Percentiles rank a stretch among this genome's conserved stretches.
phyloP scores from a whole-genome alignment of 2,888 invertebrate species.

The Drosophila yooni region DNA sequence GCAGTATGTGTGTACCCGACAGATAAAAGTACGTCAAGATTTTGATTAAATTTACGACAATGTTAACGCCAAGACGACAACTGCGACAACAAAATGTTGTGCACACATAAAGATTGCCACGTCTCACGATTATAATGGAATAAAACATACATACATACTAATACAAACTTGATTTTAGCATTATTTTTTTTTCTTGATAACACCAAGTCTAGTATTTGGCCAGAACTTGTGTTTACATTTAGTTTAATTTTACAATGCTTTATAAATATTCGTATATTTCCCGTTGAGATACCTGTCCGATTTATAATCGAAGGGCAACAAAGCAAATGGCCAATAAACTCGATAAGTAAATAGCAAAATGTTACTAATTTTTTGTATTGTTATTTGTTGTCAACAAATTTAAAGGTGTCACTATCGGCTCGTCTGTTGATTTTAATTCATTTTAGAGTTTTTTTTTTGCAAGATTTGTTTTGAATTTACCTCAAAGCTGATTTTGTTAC shows the following conservation, averaged over 20 bases:
- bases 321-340: not conserved
- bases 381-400: conserved; percentile 4
- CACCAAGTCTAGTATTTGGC: not conserved
- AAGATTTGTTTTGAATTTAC: conserved; percentile 57
- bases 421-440: conserved; percentile 9
- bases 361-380: conserved; percentile 56
- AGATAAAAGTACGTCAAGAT: conserved; percentile 52
- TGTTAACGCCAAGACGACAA: conserved; percentile 56
- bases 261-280: not conserved
- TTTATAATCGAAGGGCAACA: conserved; percentile 6
- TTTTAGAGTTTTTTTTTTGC: not conserved
- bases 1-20: conserved; percentile 6
- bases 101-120: conserved; percentile 59
- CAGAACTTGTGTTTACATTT: not conserved
- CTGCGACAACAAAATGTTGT: conserved; percentile 40
- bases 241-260: conserved; percentile 41
- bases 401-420: conserved; percentile 11
- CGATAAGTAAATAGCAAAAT: conserved; percentile 26
- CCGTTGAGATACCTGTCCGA: conserved; percentile 24
- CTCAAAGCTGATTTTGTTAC: conserved; percentile 84
- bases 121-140: conserved; percentile 8
- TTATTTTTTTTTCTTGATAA: not conserved
- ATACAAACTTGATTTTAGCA: not conserved
- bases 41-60: conserved; percentile 79
- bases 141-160: not conserved